Evolutionary conservation across 2,888 invertebrate genomes (phyloP).

Genomic region (Leptopterna dolabrata): DNA sequence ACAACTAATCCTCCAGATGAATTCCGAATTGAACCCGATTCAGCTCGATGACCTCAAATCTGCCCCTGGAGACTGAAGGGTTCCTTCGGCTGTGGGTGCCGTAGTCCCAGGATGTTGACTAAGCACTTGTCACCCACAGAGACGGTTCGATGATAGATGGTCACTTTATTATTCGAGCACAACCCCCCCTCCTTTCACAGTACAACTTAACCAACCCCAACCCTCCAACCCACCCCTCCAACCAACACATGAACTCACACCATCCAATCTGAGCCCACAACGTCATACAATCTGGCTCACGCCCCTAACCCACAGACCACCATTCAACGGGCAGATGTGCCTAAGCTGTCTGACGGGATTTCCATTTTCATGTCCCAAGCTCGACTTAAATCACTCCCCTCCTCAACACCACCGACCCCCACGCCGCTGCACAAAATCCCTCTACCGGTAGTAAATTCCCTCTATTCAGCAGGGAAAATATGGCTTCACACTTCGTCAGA

Average conservation of each 20-base stretch:
- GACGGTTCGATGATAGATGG: conserved; percentile 4
- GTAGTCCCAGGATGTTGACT: not conserved
- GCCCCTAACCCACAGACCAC: not conserved
- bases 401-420: not conserved
- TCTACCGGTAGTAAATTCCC: not conserved
- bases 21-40: too few relatives aligned
- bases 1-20: too few relatives aligned
- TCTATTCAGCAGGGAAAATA: not conserved
- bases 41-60: not conserved
- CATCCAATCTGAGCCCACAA: not conserved
- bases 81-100: not conserved
- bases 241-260: not conserved
- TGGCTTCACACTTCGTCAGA: not conserved
- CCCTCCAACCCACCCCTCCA: not conserved
- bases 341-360: not conserved
- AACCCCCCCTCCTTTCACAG: not conserved
- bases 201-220: not conserved
- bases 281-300: not conserved
- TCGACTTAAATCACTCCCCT: not conserved
- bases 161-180: not conserved
- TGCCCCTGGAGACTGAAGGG: not conserved
- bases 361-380: not conserved
- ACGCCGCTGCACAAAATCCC: too few relatives aligned
- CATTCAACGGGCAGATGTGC: not conserved
- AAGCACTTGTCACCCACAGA: not conserved